Evolutionary conservation across 1,140 invertebrate genomes (phyloP).

Genomic region (Bombus sibiricus): DNA sequence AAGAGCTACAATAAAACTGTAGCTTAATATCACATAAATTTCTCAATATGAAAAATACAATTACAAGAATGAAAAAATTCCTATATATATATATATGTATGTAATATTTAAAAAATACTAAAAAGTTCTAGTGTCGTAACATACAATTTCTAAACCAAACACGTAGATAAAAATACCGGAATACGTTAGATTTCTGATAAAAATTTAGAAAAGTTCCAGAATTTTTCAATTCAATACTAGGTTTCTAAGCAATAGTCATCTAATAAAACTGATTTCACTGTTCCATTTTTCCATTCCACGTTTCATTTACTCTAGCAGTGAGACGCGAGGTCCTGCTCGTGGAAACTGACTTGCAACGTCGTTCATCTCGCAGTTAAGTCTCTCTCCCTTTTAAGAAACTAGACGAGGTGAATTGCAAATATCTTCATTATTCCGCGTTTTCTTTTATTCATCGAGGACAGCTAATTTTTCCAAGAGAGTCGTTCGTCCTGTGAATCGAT

Average conservation of each 20-base stretch:
- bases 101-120: no score
- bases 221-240: background rate
- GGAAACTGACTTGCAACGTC: conserved; percentile 32
- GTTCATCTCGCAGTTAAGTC: conserved; percentile 24
- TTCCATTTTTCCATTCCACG: background rate
- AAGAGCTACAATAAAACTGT: no score
- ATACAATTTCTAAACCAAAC: no score
- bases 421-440: conserved; percentile 12
- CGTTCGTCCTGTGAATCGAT: background rate
- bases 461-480: conserved; percentile 29
- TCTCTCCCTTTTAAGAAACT: background rate
- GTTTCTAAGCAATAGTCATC: background rate
- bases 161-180: no score
- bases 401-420: conserved; percentile 38
- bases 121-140: no score
- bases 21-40: no score
- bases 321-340: background rate
- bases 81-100: no score
- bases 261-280: background rate
- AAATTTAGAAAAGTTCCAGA: no score
- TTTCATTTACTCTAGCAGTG: background rate
- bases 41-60: no score
- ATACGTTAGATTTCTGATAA: no score
- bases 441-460: conserved; percentile 42
- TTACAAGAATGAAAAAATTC: no score